Evolutionary conservation across 2,113 vertebrate genomes (phyloP), one percentile per base, ranked within the genome.

Genomic region (Apodemus sylvaticus): DNA sequence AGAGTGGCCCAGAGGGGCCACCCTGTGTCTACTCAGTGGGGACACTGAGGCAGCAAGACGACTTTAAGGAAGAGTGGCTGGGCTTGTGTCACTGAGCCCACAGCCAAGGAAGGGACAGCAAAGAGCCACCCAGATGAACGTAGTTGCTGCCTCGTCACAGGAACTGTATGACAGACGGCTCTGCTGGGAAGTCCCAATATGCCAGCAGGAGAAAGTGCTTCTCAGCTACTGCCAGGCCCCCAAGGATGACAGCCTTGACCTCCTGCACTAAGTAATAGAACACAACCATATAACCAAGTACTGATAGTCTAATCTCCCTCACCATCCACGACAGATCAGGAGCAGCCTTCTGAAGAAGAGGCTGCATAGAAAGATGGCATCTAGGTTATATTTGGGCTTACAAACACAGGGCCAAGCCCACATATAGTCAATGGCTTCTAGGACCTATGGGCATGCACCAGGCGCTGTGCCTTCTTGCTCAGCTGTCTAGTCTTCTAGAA

Each of bases 1-100:
- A 4, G 68, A 17, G 34, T 1, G 0, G 24, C 22, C 29, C 48
- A 12, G 16, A 9, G 12, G 29, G 8, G 3, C n/a, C 42, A 3
- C 13, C 10, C 17, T 19, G 3, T 39, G 86, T 77, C 24, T 14
- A 48, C 4, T 83, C 39, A 58, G 5, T 6, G 24, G 22, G 29
- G 9, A 66, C 51, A 79, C 24, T 1, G 4, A 22, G 42, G 11
- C 14, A 39, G 24, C 13, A 60, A 22, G 12, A 20, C 42, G 22
- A 26, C 20, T 76, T 76, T 19, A 60, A 42, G 70, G 10, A 45
- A 68, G 55, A 62, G 39, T 86, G 19, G 42, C 55, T 64, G 14
- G 7, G 77, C 14, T 12, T 16, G 3, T 26, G 39, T 68, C 34
- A n/a, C n/a, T 3, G 31, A 31, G 5, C 11, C 14, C 26, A 45